A percentile compares a stretch with the other conserved stretches of the same genome.
Conservation (phyloP, 2,888 invertebrate species). For the Sesia apiformis region DNA sequence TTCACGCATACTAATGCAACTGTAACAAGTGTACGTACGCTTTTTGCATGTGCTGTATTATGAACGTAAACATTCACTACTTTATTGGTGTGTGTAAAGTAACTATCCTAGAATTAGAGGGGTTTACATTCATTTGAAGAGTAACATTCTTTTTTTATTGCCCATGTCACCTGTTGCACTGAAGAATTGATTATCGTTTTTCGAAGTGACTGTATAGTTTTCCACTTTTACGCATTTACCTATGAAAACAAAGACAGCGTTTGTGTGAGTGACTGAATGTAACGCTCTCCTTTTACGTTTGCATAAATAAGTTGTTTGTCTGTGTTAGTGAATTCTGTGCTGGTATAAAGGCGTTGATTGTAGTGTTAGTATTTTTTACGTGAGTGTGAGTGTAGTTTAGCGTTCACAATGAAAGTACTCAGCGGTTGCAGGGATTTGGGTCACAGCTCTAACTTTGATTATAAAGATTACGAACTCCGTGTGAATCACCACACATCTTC, state of each 20-base stretch:
- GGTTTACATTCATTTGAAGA: too few species aligned
- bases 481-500: constrained; percentile 69
- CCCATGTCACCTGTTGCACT: too few species aligned
- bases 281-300: not conserved
- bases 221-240: too few species aligned
- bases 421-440: constrained; percentile 69
- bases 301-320: constrained; percentile 14
- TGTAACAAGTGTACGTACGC: constrained; percentile 6
- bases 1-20: constrained; percentile 37
- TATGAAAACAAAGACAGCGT: not conserved
- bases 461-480: constrained; percentile 65
- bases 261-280: not conserved
- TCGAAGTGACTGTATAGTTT: too few species aligned
- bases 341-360: constrained; percentile 9
- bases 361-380: constrained; percentile 8
- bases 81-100: not conserved
- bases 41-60: constrained; percentile 8
- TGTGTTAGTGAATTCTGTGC: constrained; percentile 11
- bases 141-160: too few species aligned
- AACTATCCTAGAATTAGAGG: not conserved
- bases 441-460: constrained; percentile 71
- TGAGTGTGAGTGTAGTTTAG: constrained; percentile 25
- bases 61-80: constrained; percentile 19
- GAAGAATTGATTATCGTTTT: too few species aligned
- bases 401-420: constrained; percentile 72